Conservation (phyloP, 2,113 vertebrate species). For the Eudorcas thomsonii region DNA sequence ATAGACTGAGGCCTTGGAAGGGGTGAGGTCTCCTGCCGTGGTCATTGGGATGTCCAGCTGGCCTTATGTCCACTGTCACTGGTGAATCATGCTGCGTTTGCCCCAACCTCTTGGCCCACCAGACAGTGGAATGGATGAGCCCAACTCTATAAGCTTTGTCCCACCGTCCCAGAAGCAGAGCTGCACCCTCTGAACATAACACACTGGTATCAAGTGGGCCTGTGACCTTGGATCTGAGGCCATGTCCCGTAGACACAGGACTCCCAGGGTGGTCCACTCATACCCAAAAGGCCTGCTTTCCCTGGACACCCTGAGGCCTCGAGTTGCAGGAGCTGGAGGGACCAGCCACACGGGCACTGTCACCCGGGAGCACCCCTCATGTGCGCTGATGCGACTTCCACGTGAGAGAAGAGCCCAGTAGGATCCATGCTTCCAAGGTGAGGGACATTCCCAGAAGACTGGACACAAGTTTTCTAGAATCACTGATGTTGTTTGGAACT, state of each 20-base stretch:
- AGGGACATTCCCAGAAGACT: neutral
- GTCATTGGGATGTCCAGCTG: neutral
- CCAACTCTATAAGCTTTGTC: neutral
- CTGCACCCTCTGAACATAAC: neutral
- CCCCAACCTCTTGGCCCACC: neutral
- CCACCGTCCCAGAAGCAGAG: accelerated
- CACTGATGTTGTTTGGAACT: neutral
- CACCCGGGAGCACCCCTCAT: neutral
- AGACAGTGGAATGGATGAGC: neutral
- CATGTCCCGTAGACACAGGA: neutral
- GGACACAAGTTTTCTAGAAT: neutral
- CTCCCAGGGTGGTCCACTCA: neutral
- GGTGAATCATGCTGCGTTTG: neutral
- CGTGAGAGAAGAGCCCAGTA: neutral
- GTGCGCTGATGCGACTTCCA: neutral
- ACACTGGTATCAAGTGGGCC: neutral
- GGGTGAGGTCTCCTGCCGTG: neutral
- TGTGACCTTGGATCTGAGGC: neutral
- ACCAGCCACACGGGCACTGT: neutral
- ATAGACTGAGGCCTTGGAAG: neutral
- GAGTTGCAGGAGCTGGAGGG: neutral
- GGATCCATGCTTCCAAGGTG: neutral
- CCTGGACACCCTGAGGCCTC: neutral
- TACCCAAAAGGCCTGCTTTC: neutral
- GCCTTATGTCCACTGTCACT: neutral